Conservation (phyloP, 2,888 invertebrate genomes). For the Yponomeuta evonymella region DNA sequence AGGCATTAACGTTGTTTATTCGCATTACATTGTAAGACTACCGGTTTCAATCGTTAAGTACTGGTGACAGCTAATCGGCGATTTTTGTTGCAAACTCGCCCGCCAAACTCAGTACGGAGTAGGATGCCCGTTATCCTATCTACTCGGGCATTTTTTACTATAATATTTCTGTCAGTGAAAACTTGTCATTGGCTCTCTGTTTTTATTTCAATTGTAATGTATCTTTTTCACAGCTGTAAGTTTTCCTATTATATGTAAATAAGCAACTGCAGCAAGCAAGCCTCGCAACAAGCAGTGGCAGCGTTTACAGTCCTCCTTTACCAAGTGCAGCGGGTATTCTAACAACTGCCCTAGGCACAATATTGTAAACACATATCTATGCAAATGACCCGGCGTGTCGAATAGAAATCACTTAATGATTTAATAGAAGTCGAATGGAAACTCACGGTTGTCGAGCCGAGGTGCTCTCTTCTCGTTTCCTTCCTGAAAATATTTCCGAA, state of each 20-base stretch:
- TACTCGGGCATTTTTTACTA: no score
- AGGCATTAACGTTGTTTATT: neutral
- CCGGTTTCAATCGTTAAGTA: neutral
- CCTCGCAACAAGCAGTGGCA: neutral
- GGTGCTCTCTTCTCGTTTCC: neutral
- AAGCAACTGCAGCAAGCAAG: no score
- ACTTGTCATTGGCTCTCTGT: no score
- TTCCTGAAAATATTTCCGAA: no score
- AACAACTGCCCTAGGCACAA: neutral
- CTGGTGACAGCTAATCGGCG: neutral
- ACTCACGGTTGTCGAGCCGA: neutral
- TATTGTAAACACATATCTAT: constrained; percentile 13
- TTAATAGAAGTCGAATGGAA: constrained; percentile 12
- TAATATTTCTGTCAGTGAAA: no score
- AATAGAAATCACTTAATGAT: constrained; percentile 6
- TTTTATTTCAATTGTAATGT: no score
- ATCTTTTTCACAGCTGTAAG: no score
- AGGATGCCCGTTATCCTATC: no score
- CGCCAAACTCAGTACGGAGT: no score
- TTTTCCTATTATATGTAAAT: no score
- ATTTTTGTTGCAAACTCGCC: no score
- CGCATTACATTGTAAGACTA: neutral
- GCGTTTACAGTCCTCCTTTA: neutral
- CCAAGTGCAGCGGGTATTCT: neutral
- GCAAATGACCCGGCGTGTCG: constrained; percentile 12